These are phyloP conservation scores for Actenoides lindsayi DNA, from an alignment of 2,113 vertebrate species.

Conservation along the genomic window DNA sequence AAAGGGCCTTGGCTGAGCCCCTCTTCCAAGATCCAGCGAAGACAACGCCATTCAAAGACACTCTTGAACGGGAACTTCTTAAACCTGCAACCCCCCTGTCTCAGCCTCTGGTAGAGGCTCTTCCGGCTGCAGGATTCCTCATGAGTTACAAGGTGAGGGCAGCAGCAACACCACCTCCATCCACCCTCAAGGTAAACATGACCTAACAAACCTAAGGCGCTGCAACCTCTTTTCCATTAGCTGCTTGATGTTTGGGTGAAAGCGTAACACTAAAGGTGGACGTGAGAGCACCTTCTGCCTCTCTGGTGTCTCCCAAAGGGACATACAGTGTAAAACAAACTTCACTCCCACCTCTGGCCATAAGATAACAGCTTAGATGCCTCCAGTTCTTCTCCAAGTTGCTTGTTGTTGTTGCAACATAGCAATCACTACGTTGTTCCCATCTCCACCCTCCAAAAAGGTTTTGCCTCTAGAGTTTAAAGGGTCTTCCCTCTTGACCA, in stretches of 20 bases:
- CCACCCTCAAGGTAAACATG: neutral
- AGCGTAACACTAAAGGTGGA: neutral
- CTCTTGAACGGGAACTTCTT: neutral
- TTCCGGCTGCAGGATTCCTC: neutral
- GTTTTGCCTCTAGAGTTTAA: neutral
- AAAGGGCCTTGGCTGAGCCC: neutral
- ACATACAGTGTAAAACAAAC: rapidly evolving
- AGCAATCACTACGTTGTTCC: neutral
- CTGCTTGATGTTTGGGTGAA: neutral
- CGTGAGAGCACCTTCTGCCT: neutral
- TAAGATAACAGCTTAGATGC: rapidly evolving
- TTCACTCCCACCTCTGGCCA: neutral
- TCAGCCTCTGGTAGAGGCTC: neutral
- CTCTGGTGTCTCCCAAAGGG: neutral
- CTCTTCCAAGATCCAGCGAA: neutral
- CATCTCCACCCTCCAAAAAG: neutral
- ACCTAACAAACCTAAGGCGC: too few species aligned
- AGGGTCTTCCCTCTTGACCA: neutral
- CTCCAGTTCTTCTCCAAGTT: neutral
- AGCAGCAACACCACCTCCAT: neutral
- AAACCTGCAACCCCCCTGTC: rapidly evolving
- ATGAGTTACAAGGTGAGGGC: neutral
- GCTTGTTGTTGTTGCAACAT: too few species aligned
- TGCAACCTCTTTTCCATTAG: neutral
- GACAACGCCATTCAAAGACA: neutral